A percentile compares a stretch with the other conserved stretches of the same genome.
These are phyloP conservation scores for Abrostola tripartita DNA, from an alignment of 2,888 invertebrate genomes.

Conservation along the genomic window DNA sequence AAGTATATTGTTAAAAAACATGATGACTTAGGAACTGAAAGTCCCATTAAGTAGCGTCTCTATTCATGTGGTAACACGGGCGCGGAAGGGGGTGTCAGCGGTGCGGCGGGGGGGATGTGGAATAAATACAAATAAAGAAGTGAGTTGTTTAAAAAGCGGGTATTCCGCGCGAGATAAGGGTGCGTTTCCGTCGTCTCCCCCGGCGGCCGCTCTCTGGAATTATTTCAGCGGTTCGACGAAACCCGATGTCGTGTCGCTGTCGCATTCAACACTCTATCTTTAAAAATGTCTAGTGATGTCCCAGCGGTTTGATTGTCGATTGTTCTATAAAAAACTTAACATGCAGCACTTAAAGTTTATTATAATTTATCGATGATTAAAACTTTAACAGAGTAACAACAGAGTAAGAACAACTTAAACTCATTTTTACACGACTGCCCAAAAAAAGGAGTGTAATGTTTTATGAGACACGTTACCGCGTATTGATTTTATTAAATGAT, in stretches of 20 bases:
- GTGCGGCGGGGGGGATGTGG: constrained; percentile 61
- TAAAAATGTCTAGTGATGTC: constrained; percentile 82
- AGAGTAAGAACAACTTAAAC: too few species aligned
- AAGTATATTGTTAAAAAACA: constrained; percentile 84
- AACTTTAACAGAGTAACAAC: too few species aligned
- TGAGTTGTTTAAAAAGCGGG: constrained; percentile 88
- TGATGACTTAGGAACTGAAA: constrained; percentile 88
- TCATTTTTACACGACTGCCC: too few species aligned
- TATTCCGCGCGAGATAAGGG: constrained; percentile 86
- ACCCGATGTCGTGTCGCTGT: constrained; percentile 83
- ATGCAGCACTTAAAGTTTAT: too few species aligned
- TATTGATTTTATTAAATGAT: not conserved
- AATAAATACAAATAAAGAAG: constrained; percentile 87
- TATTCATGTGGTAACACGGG: constrained; percentile 85
- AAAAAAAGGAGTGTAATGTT: too few species aligned
- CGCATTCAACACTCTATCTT: constrained; percentile 86
- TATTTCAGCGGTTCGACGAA: constrained; percentile 87
- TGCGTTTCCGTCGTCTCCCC: constrained; percentile 85
- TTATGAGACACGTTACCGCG: too few species aligned
- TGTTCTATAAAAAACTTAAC: not conserved
- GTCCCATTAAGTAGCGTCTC: constrained; percentile 87
- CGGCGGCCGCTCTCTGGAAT: constrained; percentile 78
- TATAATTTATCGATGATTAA: too few species aligned
- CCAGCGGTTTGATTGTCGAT: constrained; percentile 20
- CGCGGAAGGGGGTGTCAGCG: constrained; percentile 67